phyloP scores from a whole-genome alignment of 2,113 vertebrate species.

The Aspidoscelis tigris region DNA sequence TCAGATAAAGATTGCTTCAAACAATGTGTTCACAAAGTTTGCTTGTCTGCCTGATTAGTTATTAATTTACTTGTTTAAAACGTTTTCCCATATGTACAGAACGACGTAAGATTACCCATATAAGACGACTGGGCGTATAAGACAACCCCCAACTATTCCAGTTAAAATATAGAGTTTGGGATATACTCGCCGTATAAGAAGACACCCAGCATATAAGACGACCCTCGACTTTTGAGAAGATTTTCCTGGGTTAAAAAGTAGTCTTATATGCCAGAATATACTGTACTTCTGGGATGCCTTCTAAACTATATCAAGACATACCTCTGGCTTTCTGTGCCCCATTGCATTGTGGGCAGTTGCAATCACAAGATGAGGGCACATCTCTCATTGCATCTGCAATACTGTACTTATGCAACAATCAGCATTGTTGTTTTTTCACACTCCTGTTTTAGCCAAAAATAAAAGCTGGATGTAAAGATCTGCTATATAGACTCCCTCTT shows the following conservation, averaged over 20 bases:
- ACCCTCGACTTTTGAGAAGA: no score
- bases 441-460: neutral
- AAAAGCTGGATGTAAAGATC: neutral
- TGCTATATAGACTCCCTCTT: conserved; percentile 17
- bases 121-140: no score
- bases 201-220: no score
- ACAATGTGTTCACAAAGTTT: neutral
- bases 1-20: neutral
- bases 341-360: neutral
- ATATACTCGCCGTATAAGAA: no score
- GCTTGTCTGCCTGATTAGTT: neutral
- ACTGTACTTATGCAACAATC: neutral
- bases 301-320: neutral
- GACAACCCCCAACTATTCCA: no score
- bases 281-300: conserved; percentile 9
- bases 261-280: no score
- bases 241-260: no score
- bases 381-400: no score
- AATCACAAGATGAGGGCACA: neutral
- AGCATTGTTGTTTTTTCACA: neutral
- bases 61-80: neutral
- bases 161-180: no score
- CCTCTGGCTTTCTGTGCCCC: neutral
- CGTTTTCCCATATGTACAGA: neutral
- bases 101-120: neutral